Base-by-base conservation (phyloP, 2,113 vertebrate genomes). In the Gobio gobio region DNA sequence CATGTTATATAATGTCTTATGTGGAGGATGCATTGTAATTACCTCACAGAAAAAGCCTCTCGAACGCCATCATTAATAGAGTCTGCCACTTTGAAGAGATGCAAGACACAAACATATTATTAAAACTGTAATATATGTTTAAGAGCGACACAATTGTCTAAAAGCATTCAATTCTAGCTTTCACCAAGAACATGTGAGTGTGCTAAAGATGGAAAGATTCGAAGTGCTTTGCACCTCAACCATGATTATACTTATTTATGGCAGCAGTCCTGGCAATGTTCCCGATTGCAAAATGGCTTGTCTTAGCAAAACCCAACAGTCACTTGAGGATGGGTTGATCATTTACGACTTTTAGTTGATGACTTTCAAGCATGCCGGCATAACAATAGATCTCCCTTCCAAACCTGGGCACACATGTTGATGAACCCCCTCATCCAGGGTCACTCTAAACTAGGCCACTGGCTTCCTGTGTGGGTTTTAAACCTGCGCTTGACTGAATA, bases 1-100 rank as follows among this genome's bases (percentile, higher is more conserved):
- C 2, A 24, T 54, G 78, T 86, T 86, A 86, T 75, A 75, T 82
- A 86, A 86, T 63, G 68, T 86, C 54, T 64, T 40, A 36, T 36
- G 76, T 63, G 78, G 56, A 75, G 56, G 77, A 58, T 10, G 77
- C 54, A 64, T 81, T 43, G 40, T 63, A 75, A 54, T 86, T 86
- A 86, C 45, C 56, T 82, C 54, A 80, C 4, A 26, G 59, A 43
- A 75, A 82, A 61, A 56, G 78, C 68, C 56, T 59, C 68, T 63
- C 20, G 47, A 80, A 80, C 10, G n/a, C 1, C 40, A 36, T 49
- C 68, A 18, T 80, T 61, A 78, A 74, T 33, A 76, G 59, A 77
- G 33, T 47, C 18, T 14, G 49, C 20, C 56, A 66, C 49, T 45
- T 40, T 59, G 14, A 29, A 49, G 56, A 43, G 45, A n/a, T 40